Base-by-base conservation (phyloP, 2,113 vertebrate genomes). In the Bucco capensis region DNA sequence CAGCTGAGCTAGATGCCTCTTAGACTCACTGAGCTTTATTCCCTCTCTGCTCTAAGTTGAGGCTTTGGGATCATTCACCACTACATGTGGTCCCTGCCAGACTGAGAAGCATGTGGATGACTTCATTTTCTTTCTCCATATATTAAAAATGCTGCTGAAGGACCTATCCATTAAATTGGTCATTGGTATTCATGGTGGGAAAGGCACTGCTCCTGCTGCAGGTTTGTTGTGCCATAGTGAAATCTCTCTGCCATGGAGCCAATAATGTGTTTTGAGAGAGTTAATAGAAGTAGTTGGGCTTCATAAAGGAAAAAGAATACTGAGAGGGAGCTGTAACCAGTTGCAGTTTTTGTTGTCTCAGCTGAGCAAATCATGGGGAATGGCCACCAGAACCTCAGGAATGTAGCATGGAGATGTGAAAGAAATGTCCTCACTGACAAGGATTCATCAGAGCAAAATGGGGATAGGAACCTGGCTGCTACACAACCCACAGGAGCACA, bases 221-320 rank as follows among this genome's bases (percentile, higher is more conserved):
- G 21, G 33, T 62, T 91, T 65, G 12, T 25, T 80, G 91, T 74
- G 88, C 67, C n/a, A 2, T 11, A 15, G 19, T 40, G 4, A 25
- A 12, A 28, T 21, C 38, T 78, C n/a, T 5, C 54, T 71, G 72
- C 42, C 47, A 33, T 44, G 86, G 51, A 77, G 40, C 24, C 3
- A 28, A 51, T 76, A 64, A 79, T 14, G 38, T 61, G 56, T 33
- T 44, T 54, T 37, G 46, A 82, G 90, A 81, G 67, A 86, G 64
- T 78, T 94, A 92, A 83, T 94, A 78, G 53, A 92, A 93, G 81
- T 22, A 70, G 82, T 51, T 88, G 8, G 65, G 19, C 19, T 90
- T 70, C 86, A 83, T 71, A 93, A 79, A 89, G 42, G 47, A 51
- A 71, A 91, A 80, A 35, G 8, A 64, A 60, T 24, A 79, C 23